Evolutionary conservation across 2,797 vertebrate genomes (phyloP), one percentile per base, ranked within the genome.

Genomic region (Tragelaphus eurycerus): DNA sequence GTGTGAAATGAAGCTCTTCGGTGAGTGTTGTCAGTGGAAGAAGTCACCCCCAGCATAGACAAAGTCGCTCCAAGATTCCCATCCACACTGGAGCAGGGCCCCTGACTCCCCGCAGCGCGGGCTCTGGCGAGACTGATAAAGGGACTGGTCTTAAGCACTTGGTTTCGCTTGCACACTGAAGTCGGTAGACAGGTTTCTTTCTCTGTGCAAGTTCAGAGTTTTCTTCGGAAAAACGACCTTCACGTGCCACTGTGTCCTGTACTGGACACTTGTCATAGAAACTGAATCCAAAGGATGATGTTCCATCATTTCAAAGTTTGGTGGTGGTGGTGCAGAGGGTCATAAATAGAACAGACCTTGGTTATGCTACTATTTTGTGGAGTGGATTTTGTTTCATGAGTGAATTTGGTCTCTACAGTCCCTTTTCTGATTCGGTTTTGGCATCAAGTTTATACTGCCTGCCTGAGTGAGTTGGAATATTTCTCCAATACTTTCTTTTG

Each of bases 1-100:
- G 92, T 95, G 62, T 89, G 84, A 78, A 60, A 17, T 52, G 82
- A 85, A 92, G 83, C 48, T 87, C 60, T 84, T n/a, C 15, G 78
- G 74, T 81, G 59, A n/a, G 54, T 50, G 50, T 71, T 19, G 19
- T 83, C 76, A 1, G 2, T 31, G 67, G 95, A n/a, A 48, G 76
- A 57, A n/a, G 19, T 76, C 52, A 15, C 6, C 31, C 62, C 31
- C 25, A 25, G 62, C 79, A 0, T 19, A 8, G 83, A 74, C 19
- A 2, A 4, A 3, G 21, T 17, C 13, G 2, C 79, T 86, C 46
- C 21, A 43, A 79, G 91, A 79, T 25, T 11, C 85, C 31, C 13
- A 1, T 12, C 23, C 25, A 43, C n/a, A 34, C 25, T 1, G 8
- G 29, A 29, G 71, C 16, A 3, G 23, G 34, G 31, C 17, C 52